Evolutionary conservation across 2,797 vertebrate genomes (phyloP), one percentile per base, ranked within the genome.

Genomic region (Malacoraja senta): DNA sequence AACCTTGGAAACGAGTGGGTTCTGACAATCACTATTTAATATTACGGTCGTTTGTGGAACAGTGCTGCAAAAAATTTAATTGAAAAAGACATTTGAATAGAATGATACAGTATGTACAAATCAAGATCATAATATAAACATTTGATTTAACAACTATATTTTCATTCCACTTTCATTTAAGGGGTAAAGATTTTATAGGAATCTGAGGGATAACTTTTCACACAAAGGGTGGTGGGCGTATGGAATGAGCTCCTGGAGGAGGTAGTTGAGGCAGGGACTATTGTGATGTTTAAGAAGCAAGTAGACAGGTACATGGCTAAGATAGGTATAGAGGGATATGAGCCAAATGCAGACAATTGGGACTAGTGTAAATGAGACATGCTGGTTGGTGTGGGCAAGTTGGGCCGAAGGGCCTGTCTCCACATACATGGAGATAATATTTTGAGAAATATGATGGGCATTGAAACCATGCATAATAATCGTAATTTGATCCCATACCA

Each of bases 11-110:
- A 96, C 96, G 83, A 97, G 95, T 29, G 97, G 95, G 93, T 95
- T 97, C 79, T 97, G 95, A 76, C 97, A 96, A 94, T 99, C 99
- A 93, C 97, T 98, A 96, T 98, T 99, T 95, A 99, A 97, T 93
- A 99, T 99, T 93, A 99, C 98, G 29, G 99, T 99, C 94, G 98
- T 99, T 96, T 99, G 98, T 93, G 99, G 98, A 93, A 99, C 99
- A 95, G 99, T 97, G 90, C 99, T 99, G 94, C 86, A 93, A 94
- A 93, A 94, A 38, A 86, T 24, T n/a, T 32, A 24, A 38, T 88
- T 88, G 74, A 80, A 93, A 1, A 93, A 93, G 94, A 94, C 3
- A 94, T 12, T 93, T 13, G n/a, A 10, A 79, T 90, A n/a, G 3
- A 8, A 38, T 91, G 35, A 53, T 53, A 53, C 44, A 53, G 53